Evolutionary conservation across 2,888 invertebrate genomes (phyloP).

Genomic region (Netelia inedita): DNA sequence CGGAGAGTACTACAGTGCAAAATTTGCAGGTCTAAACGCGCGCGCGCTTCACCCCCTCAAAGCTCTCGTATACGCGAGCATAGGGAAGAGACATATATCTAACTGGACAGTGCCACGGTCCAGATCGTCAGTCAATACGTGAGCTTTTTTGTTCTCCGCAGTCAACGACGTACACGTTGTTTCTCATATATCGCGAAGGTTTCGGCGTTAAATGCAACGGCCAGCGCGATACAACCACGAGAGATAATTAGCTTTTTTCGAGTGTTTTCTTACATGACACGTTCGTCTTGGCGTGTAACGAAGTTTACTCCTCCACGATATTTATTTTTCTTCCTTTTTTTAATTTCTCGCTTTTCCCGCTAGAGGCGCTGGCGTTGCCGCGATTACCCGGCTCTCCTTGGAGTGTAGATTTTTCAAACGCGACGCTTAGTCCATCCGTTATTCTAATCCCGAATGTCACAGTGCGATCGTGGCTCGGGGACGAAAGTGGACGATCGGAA

Average conservation of each 20-base stretch:
- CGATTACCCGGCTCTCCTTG: too few relatives aligned
- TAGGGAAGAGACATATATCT: not conserved
- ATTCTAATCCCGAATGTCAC: too few relatives aligned
- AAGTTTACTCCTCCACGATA: not conserved
- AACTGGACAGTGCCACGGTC: not conserved
- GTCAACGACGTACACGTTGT: too few relatives aligned
- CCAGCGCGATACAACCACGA: not conserved
- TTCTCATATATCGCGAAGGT: too few relatives aligned
- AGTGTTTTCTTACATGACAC: not conserved
- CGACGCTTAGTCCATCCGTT: too few relatives aligned
- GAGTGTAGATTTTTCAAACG: too few relatives aligned
- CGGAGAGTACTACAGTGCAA: constrained; percentile 1
- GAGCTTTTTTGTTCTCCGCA: not conserved
- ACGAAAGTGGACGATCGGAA: too few relatives aligned
- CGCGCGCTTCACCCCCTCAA: not conserved
- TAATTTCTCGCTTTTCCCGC: not conserved
- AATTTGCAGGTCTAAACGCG: constrained; percentile 24
- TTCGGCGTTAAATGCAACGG: too few relatives aligned
- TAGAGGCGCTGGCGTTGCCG: not conserved
- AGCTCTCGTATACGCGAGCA: not conserved
- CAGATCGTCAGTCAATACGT: not conserved
- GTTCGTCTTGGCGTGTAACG: not conserved
- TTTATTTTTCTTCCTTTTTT: not conserved
- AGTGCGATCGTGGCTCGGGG: too few relatives aligned
- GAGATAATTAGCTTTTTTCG: not conserved